Percentiles rank a stretch among this genome's conserved stretches.
phyloP scores from a whole-genome alignment of 2,797 vertebrate species.

The Sebastes itinus region DNA sequence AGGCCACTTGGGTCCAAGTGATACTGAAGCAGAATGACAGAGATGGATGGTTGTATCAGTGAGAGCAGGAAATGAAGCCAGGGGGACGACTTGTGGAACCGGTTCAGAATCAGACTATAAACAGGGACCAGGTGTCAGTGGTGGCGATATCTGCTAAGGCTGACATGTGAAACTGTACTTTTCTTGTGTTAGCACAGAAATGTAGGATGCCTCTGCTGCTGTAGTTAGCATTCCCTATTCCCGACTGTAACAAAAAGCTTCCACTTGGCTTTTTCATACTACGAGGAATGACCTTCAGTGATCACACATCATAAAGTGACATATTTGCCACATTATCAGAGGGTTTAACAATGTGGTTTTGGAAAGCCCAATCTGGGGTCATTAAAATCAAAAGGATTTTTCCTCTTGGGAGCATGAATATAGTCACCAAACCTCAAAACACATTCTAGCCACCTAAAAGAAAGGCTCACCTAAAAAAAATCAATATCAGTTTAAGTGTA shows the following conservation, averaged over 20 bases:
- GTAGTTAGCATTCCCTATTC: background rate
- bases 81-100: slow-evolving; percentile 38
- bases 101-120: slow-evolving; percentile 40
- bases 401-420: background rate
- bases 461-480: too few relatives aligned
- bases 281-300: background rate
- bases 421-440: background rate
- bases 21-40: slow-evolving; percentile 40
- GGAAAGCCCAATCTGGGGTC: background rate
- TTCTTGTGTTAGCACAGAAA: slow-evolving; percentile 2
- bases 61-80: slow-evolving; percentile 69
- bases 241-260: background rate
- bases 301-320: background rate
- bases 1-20: slow-evolving; percentile 34
- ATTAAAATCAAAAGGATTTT: background rate
- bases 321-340: background rate
- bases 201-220: background rate
- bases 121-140: slow-evolving; percentile 42
- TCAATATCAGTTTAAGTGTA: too few relatives aligned
- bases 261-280: background rate
- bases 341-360: background rate
- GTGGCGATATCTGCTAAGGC: slow-evolving; percentile 9
- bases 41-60: slow-evolving; percentile 61
- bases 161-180: slow-evolving; percentile 31
- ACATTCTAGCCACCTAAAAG: too few relatives aligned